A percentile compares a stretch with the other conserved stretches of the same genome.
These are phyloP conservation scores for Resseliella maxima DNA, from an alignment of 2,888 invertebrate genomes.

Conservation along the genomic window DNA sequence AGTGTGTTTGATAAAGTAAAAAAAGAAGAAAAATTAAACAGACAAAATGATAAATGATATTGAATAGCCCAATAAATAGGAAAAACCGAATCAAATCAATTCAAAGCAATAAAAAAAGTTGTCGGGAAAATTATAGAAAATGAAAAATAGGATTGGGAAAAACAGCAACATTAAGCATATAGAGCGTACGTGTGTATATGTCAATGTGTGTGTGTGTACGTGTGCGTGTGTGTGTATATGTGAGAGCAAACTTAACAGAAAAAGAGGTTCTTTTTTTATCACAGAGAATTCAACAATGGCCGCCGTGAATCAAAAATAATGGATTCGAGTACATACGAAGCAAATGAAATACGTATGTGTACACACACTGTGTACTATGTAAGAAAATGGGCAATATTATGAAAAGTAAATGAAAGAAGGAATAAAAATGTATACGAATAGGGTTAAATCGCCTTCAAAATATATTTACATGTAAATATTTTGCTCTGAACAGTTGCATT, in stretches of 20 bases:
- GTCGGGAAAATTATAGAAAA: conserved; percentile 5
- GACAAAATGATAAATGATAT: too few relatives aligned
- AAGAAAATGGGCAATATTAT: not conserved
- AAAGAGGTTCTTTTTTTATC: conserved; percentile 51
- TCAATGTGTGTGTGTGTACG: conserved; percentile 4
- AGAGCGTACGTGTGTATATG: conserved; percentile 48
- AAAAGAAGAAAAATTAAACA: too few relatives aligned
- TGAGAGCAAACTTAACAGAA: conserved; percentile 53
- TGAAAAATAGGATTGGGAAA: not conserved
- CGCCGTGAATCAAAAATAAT: conserved; percentile 56
- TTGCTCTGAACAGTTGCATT: too few relatives aligned
- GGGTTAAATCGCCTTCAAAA: too few relatives aligned
- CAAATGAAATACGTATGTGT: not conserved
- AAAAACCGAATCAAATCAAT: not conserved
- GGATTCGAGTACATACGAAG: conserved; percentile 28
- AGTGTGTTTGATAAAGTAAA: too few relatives aligned
- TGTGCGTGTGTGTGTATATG: not conserved
- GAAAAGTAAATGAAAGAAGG: not conserved
- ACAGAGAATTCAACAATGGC: conserved; percentile 56
- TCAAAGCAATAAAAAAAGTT: not conserved
- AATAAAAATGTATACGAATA: too few relatives aligned
- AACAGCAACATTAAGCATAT: conserved; percentile 43
- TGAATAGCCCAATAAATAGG: not conserved
- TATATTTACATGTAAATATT: too few relatives aligned
- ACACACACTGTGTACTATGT: not conserved